Evolutionary conservation across 2,888 invertebrate genomes (phyloP).

Genomic region (Galerucella calmariensis): DNA sequence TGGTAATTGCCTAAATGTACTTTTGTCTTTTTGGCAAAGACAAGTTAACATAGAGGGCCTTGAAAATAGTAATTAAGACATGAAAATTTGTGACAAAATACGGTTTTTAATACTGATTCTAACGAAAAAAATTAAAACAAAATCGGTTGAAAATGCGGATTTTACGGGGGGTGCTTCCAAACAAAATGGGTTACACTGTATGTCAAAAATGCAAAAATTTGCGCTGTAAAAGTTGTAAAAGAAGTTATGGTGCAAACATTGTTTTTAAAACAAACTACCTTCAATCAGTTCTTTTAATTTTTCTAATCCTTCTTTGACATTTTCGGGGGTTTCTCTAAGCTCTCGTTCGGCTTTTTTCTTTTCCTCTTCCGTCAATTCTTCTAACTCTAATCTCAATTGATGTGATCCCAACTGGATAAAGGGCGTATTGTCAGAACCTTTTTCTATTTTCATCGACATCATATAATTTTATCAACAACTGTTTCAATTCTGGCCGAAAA

Average conservation of each 20-base stretch:
- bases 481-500: too few species aligned
- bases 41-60: too few species aligned
- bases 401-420: slow-evolving; percentile 72
- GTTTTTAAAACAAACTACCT: slow-evolving; percentile 65
- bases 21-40: too few species aligned
- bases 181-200: too few species aligned
- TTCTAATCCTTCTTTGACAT: slow-evolving; percentile 69
- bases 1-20: too few species aligned
- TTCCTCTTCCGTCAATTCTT: slow-evolving; percentile 69
- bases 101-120: too few species aligned
- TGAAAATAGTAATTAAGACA: too few species aligned
- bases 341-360: slow-evolving; percentile 75
- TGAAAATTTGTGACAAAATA: too few species aligned
- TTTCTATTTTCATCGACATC: slow-evolving; percentile 53
- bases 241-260: neutral
- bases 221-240: neutral
- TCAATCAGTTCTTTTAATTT: slow-evolving; percentile 70
- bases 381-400: slow-evolving; percentile 72
- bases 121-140: too few species aligned
- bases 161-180: too few species aligned
- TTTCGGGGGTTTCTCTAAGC: slow-evolving; percentile 78
- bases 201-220: too few species aligned
- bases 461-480: neutral
- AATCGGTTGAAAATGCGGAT: too few species aligned
- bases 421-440: slow-evolving; percentile 69